A percentile compares a stretch with the other conserved stretches of the same genome.
These are phyloP conservation scores for Gila robusta DNA, from an alignment of 2,797 vertebrate genomes.

Conservation along the genomic window DNA sequence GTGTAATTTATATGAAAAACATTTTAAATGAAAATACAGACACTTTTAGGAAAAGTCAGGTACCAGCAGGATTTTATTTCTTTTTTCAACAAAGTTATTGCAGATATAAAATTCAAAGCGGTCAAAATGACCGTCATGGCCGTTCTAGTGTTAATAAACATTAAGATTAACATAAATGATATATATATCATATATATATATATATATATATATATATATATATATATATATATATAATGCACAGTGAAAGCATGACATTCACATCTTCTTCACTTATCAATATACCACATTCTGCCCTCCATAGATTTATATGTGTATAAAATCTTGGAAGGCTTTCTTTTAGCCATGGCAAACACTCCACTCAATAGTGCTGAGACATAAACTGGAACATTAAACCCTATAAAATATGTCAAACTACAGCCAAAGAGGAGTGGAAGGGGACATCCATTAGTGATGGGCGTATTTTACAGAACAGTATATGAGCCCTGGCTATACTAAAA, in stretches of 20 bases:
- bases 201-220: background rate
- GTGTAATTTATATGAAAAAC: no score
- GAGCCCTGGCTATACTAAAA: background rate
- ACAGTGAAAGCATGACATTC: background rate
- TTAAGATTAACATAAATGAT: background rate
- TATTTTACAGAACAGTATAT: constrained; percentile 14
- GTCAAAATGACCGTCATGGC: no score
- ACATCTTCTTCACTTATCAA: background rate
- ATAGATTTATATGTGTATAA: constrained; percentile 16
- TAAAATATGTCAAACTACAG: constrained; percentile 4
- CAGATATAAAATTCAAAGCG: no score
- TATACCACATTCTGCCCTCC: background rate
- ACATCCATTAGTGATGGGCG: constrained; percentile 7
- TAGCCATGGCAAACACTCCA: constrained; percentile 16
- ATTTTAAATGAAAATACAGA: no score
- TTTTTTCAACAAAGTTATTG: no score
- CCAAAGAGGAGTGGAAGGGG: background rate
- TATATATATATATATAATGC: background rate
- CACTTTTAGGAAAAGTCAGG: no score
- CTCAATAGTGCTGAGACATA: constrained; percentile 16
- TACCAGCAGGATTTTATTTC: no score
- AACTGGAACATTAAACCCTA: constrained; percentile 29
- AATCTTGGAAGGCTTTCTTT: constrained; percentile 26
- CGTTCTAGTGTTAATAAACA: background rate
- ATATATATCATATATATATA: no score